Evolutionary conservation across 2,797 vertebrate species (phyloP).

Genomic region (Otolemur crassicaudatus): DNA sequence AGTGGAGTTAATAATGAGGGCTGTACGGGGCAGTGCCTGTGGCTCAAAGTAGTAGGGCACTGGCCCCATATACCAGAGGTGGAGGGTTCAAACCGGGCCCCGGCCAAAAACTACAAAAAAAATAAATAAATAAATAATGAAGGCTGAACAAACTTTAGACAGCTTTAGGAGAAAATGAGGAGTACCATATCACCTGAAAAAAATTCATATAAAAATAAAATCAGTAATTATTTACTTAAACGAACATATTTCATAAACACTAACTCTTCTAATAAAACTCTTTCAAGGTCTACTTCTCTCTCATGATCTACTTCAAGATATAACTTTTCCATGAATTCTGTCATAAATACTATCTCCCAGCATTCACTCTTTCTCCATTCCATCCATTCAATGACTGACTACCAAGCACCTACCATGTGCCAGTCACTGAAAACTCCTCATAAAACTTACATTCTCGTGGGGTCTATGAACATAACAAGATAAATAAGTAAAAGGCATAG

Average conservation of each 20-base stretch:
- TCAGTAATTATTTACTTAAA: constrained; percentile 40
- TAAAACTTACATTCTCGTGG: neutral
- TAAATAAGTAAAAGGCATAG: neutral
- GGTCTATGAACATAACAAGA: neutral
- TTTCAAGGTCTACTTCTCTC: neutral
- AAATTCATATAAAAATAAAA: constrained; percentile 21
- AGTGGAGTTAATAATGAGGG: neutral
- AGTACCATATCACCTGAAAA: neutral
- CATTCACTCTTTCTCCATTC: neutral
- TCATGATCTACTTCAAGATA: neutral
- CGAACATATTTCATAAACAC: neutral
- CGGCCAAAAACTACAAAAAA: too few relatives aligned
- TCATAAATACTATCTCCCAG: neutral
- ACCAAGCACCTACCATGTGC: neutral
- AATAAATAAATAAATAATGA: neutral
- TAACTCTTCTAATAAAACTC: constrained; percentile 18
- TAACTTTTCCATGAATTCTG: constrained; percentile 14
- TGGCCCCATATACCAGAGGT: too few relatives aligned
- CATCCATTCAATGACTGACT: neutral
- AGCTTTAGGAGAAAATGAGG: constrained; percentile 30
- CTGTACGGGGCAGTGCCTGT: neutral
- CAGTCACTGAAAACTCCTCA: neutral
- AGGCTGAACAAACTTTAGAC: neutral
- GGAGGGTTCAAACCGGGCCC: too few relatives aligned
- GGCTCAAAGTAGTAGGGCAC: too few relatives aligned